A percentile compares a stretch with the other conserved stretches of the same genome.
These are phyloP conservation scores for Aphis gossypii DNA, from an alignment of 1,140 invertebrate species.

Conservation along the genomic window DNA sequence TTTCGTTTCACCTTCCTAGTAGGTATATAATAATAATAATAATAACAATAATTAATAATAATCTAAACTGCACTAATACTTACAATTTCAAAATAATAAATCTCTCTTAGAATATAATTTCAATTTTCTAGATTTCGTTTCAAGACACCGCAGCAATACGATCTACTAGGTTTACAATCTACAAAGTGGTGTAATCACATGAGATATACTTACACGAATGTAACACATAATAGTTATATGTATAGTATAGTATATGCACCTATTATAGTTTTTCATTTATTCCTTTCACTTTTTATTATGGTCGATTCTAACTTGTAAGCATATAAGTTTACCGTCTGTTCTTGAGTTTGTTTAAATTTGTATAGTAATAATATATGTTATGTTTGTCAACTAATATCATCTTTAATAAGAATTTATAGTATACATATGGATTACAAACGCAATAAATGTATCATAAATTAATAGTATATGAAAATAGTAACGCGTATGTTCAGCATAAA, in stretches of 20 bases:
- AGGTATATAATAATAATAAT: neutral
- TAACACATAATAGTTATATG: neutral
- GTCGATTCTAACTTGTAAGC: neutral
- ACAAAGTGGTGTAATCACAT: conserved; percentile 23
- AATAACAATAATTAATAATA: neutral
- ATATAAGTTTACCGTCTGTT: neutral
- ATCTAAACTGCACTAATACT: neutral
- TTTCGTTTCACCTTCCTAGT: neutral
- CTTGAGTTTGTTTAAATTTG: neutral
- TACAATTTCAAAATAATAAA: neutral
- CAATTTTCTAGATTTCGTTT: conserved; percentile 2
- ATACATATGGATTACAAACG: neutral
- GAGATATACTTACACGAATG: conserved; percentile 6
- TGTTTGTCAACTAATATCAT: neutral
- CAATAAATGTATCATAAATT: neutral
- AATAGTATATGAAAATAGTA: neutral
- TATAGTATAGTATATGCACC: neutral
- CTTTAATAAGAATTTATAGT: neutral
- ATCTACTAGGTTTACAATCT: neutral
- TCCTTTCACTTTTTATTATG: conserved; percentile 28
- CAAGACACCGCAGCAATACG: neutral
- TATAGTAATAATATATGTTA: neutral
- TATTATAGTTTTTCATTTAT: conserved; percentile 29
- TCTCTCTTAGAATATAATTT: neutral
- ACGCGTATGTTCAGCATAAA: neutral